Conservation (phyloP, 2,888 invertebrate genomes). For the Caenorhabditis virilis region DNA sequence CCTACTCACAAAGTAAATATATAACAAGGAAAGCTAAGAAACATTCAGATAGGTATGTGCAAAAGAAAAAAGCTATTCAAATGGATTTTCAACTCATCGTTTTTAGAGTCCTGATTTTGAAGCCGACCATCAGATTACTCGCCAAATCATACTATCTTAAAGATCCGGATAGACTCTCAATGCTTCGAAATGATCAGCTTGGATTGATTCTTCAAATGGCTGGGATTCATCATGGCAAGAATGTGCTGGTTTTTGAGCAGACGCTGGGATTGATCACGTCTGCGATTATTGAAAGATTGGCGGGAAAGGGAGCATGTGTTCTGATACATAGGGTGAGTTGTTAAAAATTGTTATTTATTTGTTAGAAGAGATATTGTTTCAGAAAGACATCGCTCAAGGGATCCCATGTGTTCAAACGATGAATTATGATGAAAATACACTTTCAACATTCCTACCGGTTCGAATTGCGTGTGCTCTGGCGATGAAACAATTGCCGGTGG, state of each 20-base stretch:
- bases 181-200: constrained; percentile 82
- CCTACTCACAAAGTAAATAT: constrained; percentile 58
- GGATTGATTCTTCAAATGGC: constrained; percentile 84
- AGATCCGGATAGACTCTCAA: constrained; percentile 60
- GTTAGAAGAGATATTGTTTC: constrained; percentile 46
- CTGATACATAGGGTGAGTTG: constrained; percentile 55
- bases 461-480: constrained; percentile 28
- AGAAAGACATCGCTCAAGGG: constrained; percentile 45
- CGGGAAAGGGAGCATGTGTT: constrained; percentile 75
- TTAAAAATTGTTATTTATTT: constrained; percentile 3
- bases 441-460: constrained; percentile 41
- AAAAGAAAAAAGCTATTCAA: no score
- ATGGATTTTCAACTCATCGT: no score
- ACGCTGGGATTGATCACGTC: constrained; percentile 41
- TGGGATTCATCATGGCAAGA: constrained; percentile 77
- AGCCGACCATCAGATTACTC: constrained; percentile 82
- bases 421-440: constrained; percentile 40
- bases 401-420: constrained; percentile 54
- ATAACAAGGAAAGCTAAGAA: constrained; percentile 83
- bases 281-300: constrained; percentile 76
- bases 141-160: constrained; percentile 83
- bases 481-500: constrained; percentile 23
- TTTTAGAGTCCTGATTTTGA: constrained; percentile 73
- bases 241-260: constrained; percentile 48
- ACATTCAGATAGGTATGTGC: constrained; percentile 78